Evolutionary conservation across 2,797 vertebrate species (phyloP), one percentile per base, ranked within the genome.

Genomic region (Neosilurus hyrtlii): DNA sequence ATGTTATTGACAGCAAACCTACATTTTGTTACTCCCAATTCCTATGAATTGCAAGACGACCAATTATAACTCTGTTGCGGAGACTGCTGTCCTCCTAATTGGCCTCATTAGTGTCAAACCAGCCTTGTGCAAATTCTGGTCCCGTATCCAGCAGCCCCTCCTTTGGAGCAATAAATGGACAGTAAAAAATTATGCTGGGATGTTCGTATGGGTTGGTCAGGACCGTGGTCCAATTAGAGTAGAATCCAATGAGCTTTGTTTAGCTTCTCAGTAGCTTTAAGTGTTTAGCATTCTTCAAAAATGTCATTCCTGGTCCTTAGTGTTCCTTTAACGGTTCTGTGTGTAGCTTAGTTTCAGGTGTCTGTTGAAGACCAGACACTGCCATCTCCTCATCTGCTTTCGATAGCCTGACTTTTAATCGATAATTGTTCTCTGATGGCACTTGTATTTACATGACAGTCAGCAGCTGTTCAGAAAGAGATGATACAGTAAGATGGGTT

Each of bases 41-140:
- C 86, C 73, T 79, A 24, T 86, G 89, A 84, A 35, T 65, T 88
- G 79, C 79, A 88, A 88, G 83, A 67, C 89, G 87, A 89, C 91
- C 93, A 92, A 90, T 92, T 89, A 89, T 87, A 89, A 86, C 89
- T 87, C 91, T 93, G 93, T 94, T 94, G 92, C 92, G 92, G 92
- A 91, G 92, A 91, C 88, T 88, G 82, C 87, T 85, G 37, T 90
- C 86, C 83, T 51, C 84, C 86, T 91, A 92, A 93, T 94, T 91
- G 92, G 90, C 88, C 90, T 93, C 89, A 91, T 92, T 93, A 92
- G 90, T 92, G 90, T 93, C 91, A 91, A 52, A 90, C 86, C 86
- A 80, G 82, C 90, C 86, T 87, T 87, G 91, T 91, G 90, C 89
- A 92, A 90, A 91, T 91, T 83, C 84, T 90, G 89, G 86, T 92